These are phyloP conservation scores for Pelosia muscerda DNA, from an alignment of 2,888 invertebrate species.

Conservation along the genomic window DNA sequence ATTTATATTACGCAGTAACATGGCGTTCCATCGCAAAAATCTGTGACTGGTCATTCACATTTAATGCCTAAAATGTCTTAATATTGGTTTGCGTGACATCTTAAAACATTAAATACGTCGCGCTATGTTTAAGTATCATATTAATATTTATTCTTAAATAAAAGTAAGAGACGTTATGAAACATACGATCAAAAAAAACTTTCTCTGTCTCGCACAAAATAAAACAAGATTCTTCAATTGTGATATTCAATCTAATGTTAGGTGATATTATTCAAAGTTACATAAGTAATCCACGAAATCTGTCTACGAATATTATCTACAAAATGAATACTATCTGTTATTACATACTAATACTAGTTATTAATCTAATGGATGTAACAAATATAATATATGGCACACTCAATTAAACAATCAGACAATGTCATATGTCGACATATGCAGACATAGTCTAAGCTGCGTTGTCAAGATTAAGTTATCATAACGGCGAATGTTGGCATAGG, in stretches of 20 bases:
- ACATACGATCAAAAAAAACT: not conserved
- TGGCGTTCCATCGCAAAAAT: no score
- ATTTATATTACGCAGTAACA: no score
- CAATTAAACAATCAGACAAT: constrained; percentile 14
- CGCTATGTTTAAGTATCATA: no score
- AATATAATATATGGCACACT: constrained; percentile 3
- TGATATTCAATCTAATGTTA: not conserved
- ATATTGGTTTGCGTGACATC: no score
- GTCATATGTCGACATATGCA: constrained; percentile 35
- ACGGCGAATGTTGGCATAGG: constrained; percentile 17
- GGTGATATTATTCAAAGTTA: not conserved
- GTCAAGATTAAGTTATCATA: constrained; percentile 35
- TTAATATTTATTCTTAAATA: no score
- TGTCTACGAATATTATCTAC: not conserved
- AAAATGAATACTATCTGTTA: not conserved
- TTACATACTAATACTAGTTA: not conserved
- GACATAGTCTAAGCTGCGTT: constrained; percentile 29
- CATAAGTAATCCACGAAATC: not conserved
- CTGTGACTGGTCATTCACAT: no score
- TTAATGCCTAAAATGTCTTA: no score
- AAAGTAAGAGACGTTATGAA: no score
- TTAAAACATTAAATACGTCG: no score
- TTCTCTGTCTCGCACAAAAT: not conserved
- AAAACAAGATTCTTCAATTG: not conserved
- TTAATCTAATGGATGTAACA: not conserved